Evolutionary conservation across 2,113 vertebrate genomes (phyloP).

Genomic region (cattle (Bos taurus)): ARS-UCD2.0 NC_037345.1:12610001-12610500

Average conservation of each 20-base stretch:
- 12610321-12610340: rapidly evolving
- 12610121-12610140: not conserved
- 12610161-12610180: not conserved
- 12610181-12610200: not conserved
- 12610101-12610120: not conserved
- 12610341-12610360: not conserved
- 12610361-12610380: rapidly evolving
- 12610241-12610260: not conserved
- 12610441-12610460: too few species aligned
- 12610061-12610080: not conserved
- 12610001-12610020: not conserved
- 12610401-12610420: not conserved
- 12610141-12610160: not conserved
- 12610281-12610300: not conserved
- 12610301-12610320: not conserved
- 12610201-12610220: rapidly evolving
- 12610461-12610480: rapidly evolving
- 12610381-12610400: not conserved
- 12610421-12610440: too few species aligned
- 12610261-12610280: not conserved
- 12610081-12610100: not conserved
- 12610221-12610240: not conserved
- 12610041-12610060: rapidly evolving
- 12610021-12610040: rapidly evolving
- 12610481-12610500: rapidly evolving